These are phyloP conservation scores for Margaritifera margaritifera DNA, from an alignment of 2,888 invertebrate genomes.

Conservation along the genomic window DNA sequence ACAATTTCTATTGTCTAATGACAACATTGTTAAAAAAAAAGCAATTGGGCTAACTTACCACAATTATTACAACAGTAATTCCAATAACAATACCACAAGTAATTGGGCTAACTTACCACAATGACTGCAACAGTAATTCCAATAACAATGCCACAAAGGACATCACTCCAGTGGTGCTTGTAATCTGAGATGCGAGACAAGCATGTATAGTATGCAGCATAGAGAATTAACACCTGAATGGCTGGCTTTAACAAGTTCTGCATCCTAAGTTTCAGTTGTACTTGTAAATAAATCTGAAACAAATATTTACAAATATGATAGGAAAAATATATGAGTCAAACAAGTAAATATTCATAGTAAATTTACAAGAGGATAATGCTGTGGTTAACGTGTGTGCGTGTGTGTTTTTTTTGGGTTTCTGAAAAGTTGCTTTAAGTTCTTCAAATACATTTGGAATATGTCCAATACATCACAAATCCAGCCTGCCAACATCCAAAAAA, in stretches of 20 bases:
- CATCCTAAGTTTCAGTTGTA: conserved; percentile 85
- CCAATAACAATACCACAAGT: conserved; percentile 79
- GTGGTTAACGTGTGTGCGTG: too few species aligned
- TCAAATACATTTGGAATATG: too few species aligned
- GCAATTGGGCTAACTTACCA: conserved; percentile 41
- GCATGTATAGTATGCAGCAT: conserved; percentile 78
- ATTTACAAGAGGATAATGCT: not conserved
- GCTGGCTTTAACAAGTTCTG: conserved; percentile 87
- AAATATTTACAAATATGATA: not conserved
- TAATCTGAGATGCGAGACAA: conserved; percentile 94
- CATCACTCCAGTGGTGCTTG: conserved; percentile 99
- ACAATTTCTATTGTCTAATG: too few species aligned
- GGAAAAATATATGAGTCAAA: not conserved
- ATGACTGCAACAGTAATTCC: conserved; percentile 73
- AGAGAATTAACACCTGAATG: conserved; percentile 86
- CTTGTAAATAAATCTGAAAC: conserved; percentile 86
- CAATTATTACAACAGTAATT: conserved; percentile 69
- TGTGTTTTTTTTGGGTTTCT: too few species aligned
- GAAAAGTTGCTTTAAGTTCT: too few species aligned
- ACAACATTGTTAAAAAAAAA: too few species aligned
- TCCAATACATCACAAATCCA: too few species aligned
- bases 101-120: conserved; percentile 44
- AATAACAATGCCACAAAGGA: conserved; percentile 82
- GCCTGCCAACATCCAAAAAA: too few species aligned
- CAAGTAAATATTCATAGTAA: not conserved